phyloP scores from a whole-genome alignment of 2,113 vertebrate genomes.

The Silurus glanis region DNA sequence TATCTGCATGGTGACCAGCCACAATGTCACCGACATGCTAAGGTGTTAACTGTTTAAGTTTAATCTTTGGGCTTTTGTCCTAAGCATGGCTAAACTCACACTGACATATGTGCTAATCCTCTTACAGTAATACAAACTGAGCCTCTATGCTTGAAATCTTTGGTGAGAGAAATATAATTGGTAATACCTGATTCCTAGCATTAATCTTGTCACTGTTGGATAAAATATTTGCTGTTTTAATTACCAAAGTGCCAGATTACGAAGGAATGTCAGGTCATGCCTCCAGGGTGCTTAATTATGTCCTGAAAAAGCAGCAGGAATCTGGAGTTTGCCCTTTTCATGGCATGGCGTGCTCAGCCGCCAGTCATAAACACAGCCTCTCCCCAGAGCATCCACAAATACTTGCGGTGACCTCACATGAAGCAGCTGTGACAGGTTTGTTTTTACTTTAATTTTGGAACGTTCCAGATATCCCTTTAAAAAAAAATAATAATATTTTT shows the following conservation, averaged over 20 bases:
- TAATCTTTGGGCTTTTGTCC: conserved; percentile 6
- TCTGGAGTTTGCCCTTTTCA: conserved; percentile 42
- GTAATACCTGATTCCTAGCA: background rate
- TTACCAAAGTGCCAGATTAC: conserved; percentile 49
- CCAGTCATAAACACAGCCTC: conserved; percentile 3
- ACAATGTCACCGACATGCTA: background rate
- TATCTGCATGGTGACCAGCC: conserved; percentile 33
- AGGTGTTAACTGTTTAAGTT: conserved; percentile 42
- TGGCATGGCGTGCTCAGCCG: conserved; percentile 25
- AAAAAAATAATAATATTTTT: background rate
- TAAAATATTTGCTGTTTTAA: conserved; percentile 36
- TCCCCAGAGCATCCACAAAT: conserved; percentile 1
- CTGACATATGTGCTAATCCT: conserved; percentile 15
- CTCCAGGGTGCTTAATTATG: conserved; percentile 58
- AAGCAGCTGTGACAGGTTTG: conserved; percentile 40
- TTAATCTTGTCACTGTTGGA: background rate
- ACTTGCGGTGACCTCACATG: background rate
- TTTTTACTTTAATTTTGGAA: conserved; percentile 18
- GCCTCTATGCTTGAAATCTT: background rate
- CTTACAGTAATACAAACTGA: conserved; percentile 4
- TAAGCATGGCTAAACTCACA: conserved; percentile 29
- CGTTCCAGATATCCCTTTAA: background rate
- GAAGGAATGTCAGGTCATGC: conserved; percentile 64
- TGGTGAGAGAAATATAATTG: background rate
- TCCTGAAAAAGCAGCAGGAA: conserved; percentile 23